Evolutionary conservation across 2,113 vertebrate genomes (phyloP).

Genomic region (Muntiacus muntjak): DNA sequence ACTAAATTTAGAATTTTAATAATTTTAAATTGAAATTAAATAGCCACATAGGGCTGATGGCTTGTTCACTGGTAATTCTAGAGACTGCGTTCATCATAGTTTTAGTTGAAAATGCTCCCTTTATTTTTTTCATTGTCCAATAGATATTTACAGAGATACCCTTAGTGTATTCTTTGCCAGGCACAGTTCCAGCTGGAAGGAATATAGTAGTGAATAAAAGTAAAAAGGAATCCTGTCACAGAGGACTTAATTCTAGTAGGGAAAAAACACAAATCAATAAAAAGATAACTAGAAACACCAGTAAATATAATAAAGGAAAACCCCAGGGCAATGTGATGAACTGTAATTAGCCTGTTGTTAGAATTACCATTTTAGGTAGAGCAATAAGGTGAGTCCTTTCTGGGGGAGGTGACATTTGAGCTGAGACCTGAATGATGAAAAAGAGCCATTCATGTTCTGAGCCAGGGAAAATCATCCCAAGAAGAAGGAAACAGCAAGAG

Average conservation of each 20-base stretch:
- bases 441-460: background rate
- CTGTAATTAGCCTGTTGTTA: background rate
- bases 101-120: background rate
- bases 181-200: background rate
- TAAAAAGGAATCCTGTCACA: background rate
- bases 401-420: background rate
- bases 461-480: background rate
- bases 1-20: background rate
- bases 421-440: background rate
- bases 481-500: background rate
- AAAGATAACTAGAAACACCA: background rate
- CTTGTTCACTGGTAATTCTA: background rate
- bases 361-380: background rate
- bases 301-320: background rate
- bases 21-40: constrained; percentile 9
- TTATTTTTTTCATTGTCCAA: background rate
- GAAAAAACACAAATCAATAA: background rate
- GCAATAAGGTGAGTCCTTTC: background rate
- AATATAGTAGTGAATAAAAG: background rate
- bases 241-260: background rate
- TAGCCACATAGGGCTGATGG: background rate
- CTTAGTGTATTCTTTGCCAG: background rate
- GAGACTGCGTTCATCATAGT: background rate
- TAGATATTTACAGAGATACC: background rate
- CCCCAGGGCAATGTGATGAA: background rate